Conservation (phyloP, 2,888 invertebrate genomes). For the Brachyopa scutellaris region DNA sequence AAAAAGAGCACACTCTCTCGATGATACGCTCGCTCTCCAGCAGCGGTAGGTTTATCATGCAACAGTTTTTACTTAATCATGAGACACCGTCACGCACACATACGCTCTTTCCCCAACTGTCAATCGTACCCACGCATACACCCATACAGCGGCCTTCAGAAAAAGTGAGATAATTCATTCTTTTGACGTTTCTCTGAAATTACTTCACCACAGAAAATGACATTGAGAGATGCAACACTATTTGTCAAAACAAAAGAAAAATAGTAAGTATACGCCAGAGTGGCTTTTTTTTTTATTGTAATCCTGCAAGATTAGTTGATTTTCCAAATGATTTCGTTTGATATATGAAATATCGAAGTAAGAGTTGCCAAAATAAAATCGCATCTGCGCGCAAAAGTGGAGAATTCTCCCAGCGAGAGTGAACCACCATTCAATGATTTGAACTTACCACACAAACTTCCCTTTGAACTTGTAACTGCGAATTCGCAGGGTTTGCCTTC, state of each 20-base stretch:
- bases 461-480: conserved; percentile 29
- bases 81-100: background rate
- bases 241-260: background rate
- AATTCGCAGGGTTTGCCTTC: conserved; percentile 7
- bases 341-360: too few relatives aligned
- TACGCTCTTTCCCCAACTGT: background rate
- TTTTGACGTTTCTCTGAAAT: too few relatives aligned
- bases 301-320: too few relatives aligned
- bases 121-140: background rate
- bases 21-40: background rate
- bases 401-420: conserved; percentile 8
- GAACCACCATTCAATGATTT: background rate
- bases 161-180: too few relatives aligned
- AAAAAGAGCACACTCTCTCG: background rate
- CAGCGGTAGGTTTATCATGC: conserved; percentile 19
- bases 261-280: background rate
- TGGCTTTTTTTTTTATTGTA: too few relatives aligned
- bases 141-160: background rate
- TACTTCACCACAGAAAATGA: too few relatives aligned
- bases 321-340: too few relatives aligned
- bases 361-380: background rate
- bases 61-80: conserved; percentile 44
- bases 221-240: too few relatives aligned
- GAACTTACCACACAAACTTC: conserved; percentile 18
- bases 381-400: conserved; percentile 17